Evolutionary conservation across 2,797 vertebrate genomes (phyloP).

Genomic region (Thripadectes ignobilis): DNA sequence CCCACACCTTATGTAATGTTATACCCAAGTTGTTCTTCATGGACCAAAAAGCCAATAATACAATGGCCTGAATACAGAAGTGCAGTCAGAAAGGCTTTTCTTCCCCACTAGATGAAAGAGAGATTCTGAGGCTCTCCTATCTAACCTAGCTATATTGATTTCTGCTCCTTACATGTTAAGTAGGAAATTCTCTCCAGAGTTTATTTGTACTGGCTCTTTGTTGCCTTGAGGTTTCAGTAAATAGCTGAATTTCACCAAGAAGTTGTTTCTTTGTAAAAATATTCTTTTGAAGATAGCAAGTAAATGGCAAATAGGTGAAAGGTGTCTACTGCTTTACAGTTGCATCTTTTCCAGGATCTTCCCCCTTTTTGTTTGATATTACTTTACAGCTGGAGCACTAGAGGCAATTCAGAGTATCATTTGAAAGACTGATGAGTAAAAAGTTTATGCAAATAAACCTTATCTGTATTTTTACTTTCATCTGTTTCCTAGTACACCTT

Average conservation of each 20-base stretch:
- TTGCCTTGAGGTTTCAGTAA: neutral
- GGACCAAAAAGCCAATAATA: neutral
- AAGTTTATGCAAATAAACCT: neutral
- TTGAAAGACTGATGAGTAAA: neutral
- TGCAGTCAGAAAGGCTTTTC: neutral
- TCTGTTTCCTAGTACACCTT: neutral
- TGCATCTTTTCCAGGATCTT: neutral
- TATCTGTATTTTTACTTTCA: neutral
- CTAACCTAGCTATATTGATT: neutral
- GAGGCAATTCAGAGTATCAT: neutral
- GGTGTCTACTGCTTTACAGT: neutral
- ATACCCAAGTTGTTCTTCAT: neutral
- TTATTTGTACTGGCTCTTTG: neutral
- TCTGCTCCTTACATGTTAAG: neutral
- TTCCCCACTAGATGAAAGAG: neutral
- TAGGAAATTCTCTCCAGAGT: neutral
- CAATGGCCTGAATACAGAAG: neutral
- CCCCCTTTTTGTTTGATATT: neutral
- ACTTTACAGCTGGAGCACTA: neutral
- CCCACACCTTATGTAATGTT: fast-evolving
- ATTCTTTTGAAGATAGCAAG: neutral
- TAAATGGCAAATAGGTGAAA: neutral
- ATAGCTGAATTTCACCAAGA: neutral
- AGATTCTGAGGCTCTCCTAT: neutral
- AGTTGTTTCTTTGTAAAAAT: neutral